Base-by-base conservation (phyloP, 2,113 vertebrate species). In the Daubentonia madagascariensis region DNA sequence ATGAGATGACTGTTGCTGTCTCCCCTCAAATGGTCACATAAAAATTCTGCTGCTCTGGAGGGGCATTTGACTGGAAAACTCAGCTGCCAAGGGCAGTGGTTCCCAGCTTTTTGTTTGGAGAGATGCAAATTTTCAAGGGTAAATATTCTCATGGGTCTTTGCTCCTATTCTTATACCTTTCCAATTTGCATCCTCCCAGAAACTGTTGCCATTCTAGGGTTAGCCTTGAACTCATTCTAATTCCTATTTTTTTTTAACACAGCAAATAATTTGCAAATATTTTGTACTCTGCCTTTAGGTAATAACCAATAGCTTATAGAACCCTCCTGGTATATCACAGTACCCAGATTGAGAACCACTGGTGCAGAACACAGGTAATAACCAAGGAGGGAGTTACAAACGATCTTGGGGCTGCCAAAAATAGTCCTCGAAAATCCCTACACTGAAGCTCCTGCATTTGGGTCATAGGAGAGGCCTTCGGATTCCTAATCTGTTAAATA, bases 281-380 rank as follows among this genome's bases (percentile, higher is more conserved):
- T 45, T 63, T 16, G 22, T 13, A 6, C 7, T 10, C 70, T 79
- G 48, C 37, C 57, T 70, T 92, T 65, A 35, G 61, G 85, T 92
- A 72, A 52, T 35, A 63, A n/a, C 28, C 7, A 5, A 1, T 9
- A 65, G n/a, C 35, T 61, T 16, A 18, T 68, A 54, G 63, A 37
- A 22, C 28, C 35, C 4, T 79, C 50, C 50, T 32, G 23, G 43
- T 22, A 22, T 12, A 37, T 65, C 5, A 0, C 1, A 10, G 68
- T 22, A 57, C n/a, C 32, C 48, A 50, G n/a, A 22, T 4, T 75
- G 72, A 91, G 37, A 87, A 70, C 25, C 70, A 70, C 35, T 12
- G 52, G 40, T 32, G 22, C 43, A 76, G 91, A 48, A n/a, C 10
- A 22, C 68, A 85, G 85, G 14, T 8, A 50, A 87, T 30, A 95